Base-by-base conservation (phyloP, 1,140 invertebrate genomes). In the Himalopsyche phryganea region DNA sequence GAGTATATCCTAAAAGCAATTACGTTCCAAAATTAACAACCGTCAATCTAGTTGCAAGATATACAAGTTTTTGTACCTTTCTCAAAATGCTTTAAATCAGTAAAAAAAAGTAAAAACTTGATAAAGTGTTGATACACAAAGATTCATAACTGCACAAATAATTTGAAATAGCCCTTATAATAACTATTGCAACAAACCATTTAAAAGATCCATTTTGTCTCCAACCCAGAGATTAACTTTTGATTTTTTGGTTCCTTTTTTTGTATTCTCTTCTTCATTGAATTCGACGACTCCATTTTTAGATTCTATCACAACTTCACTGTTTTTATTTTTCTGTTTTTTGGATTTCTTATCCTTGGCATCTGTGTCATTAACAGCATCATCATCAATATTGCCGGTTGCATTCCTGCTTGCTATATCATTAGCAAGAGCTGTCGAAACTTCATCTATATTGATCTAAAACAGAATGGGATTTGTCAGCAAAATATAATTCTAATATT, bases 191-290 rank as follows among this genome's bases (percentile, higher is more conserved):
- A 13, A 28, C 23, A 28, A 28, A 77, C 75, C 75, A n/a, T 75
- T 66, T 42, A 77, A 67, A 10, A 77, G 58, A 66, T 77, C 75
- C 58, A 67, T 71, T 50, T 76, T 77, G 55, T 76, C 72, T 10
- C 75, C 75, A 0, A 58, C 61, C 36, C 74, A 58, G 5, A 76
- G 46, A 10, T 51, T 32, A 10, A 41, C 32, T 23, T 53, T 54
- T 6, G 18, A 23, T 18, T 55, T 61, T 40, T 51, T 38, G 6
- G 13, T 41, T 9, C 13, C 28, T 19, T 60, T 38, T 14, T 28
- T 20, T 17, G 9, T 17, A 23, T 50, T 50, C 33, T 19, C 45
- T 42, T 44, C 40, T 1, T 19, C 60, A 55, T 74, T 71, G 19
- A 72, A 61, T 54, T 68, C 73, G 52, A 68, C 69, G 28, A 61